Evolutionary conservation across 2,113 vertebrate genomes (phyloP).

Genomic region (Chiloscyllium plagiosum): DNA sequence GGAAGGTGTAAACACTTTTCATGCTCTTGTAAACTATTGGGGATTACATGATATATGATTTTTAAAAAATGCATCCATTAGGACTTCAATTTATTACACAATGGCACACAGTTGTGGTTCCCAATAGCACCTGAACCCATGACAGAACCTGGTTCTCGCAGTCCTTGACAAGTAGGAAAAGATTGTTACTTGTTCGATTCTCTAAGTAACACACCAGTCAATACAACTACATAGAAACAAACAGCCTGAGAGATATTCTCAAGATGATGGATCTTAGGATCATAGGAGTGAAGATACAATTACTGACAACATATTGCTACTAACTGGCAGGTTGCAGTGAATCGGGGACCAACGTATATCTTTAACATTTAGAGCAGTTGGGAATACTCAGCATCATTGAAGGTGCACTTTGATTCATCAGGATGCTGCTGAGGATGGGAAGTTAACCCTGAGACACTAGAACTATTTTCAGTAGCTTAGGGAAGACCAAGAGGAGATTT

Average conservation of each 20-base stretch:
- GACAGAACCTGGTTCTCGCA: not conserved
- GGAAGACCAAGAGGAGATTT: not conserved
- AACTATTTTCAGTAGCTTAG: not conserved
- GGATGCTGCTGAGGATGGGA: not conserved
- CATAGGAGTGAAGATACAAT: not conserved
- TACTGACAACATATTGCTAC: not conserved
- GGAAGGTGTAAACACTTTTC: not conserved
- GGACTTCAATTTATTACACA: not conserved
- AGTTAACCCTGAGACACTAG: not conserved
- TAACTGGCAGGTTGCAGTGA: not conserved
- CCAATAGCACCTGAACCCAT: not conserved
- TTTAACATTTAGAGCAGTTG: not conserved
- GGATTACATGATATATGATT: not conserved
- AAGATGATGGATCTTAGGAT: not conserved
- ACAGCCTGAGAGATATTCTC: not conserved
- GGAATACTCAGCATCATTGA: not conserved
- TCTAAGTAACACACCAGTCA: not conserved
- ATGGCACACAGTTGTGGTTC: not conserved
- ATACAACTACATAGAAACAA: not conserved
- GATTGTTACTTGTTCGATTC: not conserved
- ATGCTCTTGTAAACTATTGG: not conserved
- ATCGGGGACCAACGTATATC: not conserved
- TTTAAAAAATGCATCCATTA: not conserved
- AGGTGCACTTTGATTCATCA: not conserved
- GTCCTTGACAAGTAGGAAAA: not conserved